phyloP scores from a whole-genome alignment of 2,888 invertebrate genomes.

The Ophion ellenae region DNA sequence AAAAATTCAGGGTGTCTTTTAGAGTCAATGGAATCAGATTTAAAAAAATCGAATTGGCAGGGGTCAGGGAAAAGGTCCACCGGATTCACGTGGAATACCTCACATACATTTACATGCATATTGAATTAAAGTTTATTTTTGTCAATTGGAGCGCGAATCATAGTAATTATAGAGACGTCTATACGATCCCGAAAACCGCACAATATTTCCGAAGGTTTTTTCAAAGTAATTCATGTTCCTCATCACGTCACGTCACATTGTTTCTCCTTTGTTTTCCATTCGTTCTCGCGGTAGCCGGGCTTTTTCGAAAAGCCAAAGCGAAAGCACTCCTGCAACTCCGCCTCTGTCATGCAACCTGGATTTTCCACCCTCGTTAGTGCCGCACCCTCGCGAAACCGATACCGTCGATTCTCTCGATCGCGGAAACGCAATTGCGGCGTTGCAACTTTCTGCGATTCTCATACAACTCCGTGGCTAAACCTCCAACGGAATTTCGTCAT shows the following conservation, averaged over 20 bases:
- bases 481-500: constrained; percentile 19
- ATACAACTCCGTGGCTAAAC: neutral
- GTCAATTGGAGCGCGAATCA: no score
- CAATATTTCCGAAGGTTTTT: constrained; percentile 28
- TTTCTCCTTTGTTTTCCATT: constrained; percentile 31
- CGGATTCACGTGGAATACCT: no score
- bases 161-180: no score
- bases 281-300: neutral
- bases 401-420: constrained; percentile 28
- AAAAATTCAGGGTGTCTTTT: no score
- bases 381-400: neutral
- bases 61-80: no score
- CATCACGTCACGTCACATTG: no score
- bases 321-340: neutral
- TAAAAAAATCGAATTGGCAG: no score
- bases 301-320: neutral
- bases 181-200: constrained; percentile 8
- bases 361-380: constrained; percentile 41
- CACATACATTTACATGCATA: no score
- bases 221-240: constrained; percentile 15
- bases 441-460: constrained; percentile 16
- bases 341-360: neutral
- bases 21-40: no score
- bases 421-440: neutral
- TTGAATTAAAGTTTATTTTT: no score